These are phyloP conservation scores for Pyrgilauda ruficollis DNA, from an alignment of 2,113 vertebrate genomes.

Conservation along the genomic window DNA sequence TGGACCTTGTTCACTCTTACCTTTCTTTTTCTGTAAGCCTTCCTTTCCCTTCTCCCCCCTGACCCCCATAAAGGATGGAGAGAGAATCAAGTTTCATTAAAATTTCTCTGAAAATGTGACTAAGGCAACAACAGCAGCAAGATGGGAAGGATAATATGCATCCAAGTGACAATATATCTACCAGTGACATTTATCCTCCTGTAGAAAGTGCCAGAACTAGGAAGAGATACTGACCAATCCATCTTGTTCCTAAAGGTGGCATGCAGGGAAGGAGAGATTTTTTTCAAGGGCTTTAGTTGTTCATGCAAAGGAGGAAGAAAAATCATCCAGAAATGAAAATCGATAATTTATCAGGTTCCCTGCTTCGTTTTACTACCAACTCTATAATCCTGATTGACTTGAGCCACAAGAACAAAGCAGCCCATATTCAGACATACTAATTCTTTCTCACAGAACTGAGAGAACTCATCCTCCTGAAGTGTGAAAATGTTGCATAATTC, in stretches of 20 bases:
- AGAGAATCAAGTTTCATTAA: not conserved
- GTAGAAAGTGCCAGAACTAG: not conserved
- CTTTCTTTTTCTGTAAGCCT: not conserved
- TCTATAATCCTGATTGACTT: not conserved
- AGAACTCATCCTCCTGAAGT: not conserved
- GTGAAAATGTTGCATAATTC: not conserved
- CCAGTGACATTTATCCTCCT: not conserved
- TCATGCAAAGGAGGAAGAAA: not conserved
- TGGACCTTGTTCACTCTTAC: not conserved
- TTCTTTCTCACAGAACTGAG: not conserved
- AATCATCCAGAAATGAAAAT: not conserved
- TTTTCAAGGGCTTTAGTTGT: not conserved
- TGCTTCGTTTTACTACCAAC: not conserved
- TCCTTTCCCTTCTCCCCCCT: rapidly evolving
- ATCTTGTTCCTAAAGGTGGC: not conserved
- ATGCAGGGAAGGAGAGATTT: not conserved
- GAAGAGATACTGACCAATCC: not conserved
- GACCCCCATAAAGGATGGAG: rapidly evolving
- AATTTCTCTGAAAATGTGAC: not conserved
- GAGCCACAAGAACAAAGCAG: not conserved
- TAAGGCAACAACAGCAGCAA: not conserved
- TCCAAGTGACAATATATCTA: not conserved
- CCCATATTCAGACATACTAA: rapidly evolving
- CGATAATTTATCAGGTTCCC: not conserved
- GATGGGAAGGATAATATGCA: not conserved